Conservation (phyloP, 2,113 vertebrate species). For the Colinus virginianus region DNA sequence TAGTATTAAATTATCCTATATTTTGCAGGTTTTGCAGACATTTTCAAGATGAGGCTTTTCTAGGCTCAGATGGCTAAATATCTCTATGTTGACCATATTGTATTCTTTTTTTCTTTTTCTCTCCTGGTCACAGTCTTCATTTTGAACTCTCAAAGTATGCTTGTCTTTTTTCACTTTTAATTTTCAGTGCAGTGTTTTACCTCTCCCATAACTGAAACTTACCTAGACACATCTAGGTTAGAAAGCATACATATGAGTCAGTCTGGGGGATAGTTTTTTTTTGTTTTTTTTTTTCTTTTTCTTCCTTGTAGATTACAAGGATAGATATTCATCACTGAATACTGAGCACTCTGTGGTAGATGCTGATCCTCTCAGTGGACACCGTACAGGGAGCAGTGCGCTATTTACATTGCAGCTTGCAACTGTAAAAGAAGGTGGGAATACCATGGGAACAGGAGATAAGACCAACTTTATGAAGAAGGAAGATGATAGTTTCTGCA, state of each 20-base stretch:
- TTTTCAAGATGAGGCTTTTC: background rate
- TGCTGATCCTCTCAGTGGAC: background rate
- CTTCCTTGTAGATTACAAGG: constrained; percentile 13
- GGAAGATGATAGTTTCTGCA: background rate
- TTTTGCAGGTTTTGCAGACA: background rate
- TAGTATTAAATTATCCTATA: background rate
- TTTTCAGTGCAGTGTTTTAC: background rate
- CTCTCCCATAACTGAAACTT: background rate
- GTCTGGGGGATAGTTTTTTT: background rate
- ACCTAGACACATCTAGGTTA: background rate
- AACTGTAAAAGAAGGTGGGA: background rate
- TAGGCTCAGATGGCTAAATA: background rate
- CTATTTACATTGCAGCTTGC: background rate
- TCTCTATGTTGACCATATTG: background rate
- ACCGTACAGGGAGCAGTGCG: background rate
- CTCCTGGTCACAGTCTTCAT: background rate
- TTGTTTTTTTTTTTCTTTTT: background rate
- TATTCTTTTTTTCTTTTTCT: background rate
- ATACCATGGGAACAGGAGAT: background rate
- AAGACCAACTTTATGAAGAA: background rate
- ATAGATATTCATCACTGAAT: background rate
- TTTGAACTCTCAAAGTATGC: background rate
- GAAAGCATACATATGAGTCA: background rate
- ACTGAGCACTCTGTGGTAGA: background rate
- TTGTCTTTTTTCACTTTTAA: background rate